phyloP scores from a whole-genome alignment of 2,113 vertebrate species.

The Limnothrissa miodon region DNA sequence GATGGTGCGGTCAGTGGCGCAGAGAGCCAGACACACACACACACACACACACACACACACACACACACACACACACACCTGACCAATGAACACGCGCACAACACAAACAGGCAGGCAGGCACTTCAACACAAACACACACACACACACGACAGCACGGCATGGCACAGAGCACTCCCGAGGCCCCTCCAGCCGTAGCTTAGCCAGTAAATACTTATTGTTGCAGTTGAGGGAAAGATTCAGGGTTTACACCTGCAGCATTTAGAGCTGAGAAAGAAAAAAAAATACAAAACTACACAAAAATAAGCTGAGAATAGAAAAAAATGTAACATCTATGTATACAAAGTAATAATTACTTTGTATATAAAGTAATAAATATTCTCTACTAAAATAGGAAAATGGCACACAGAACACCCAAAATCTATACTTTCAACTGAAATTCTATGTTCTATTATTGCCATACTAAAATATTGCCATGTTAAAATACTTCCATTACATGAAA shows the following conservation, averaged over 20 bases:
- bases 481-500: neutral
- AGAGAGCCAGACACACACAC: neutral
- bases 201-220: neutral
- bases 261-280: neutral
- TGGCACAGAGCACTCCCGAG: neutral
- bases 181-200: neutral
- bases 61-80: neutral
- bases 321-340: neutral
- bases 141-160: neutral
- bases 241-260: neutral
- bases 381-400: no score
- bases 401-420: neutral
- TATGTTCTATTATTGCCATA: neutral
- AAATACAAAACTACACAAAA: neutral
- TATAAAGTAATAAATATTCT: no score
- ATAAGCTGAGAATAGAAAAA: neutral
- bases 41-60: neutral
- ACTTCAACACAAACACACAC: neutral
- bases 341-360: neutral
- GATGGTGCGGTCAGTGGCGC: neutral
- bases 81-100: neutral
- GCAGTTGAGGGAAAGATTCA: neutral
- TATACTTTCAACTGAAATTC: neutral
- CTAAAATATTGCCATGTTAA: neutral
- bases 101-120: neutral